A percentile compares a stretch with the other conserved stretches of the same genome.
Evolutionary conservation across 1,140 invertebrate species (phyloP).

Genomic region (Theocolax elegans): DNA sequence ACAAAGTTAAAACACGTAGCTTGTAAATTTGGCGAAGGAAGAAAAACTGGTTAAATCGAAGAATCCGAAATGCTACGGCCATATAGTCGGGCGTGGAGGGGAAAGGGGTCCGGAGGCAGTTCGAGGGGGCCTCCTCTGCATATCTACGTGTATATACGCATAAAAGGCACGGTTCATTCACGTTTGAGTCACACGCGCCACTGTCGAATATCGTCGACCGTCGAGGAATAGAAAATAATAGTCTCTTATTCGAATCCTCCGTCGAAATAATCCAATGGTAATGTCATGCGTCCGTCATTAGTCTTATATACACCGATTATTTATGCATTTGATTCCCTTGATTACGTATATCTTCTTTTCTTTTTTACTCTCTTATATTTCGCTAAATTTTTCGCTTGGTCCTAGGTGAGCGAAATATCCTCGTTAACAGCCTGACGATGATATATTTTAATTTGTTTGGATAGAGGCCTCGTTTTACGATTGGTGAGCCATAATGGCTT

Average conservation of each 20-base stretch:
- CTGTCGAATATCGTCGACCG: background rate
- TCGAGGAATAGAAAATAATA: background rate
- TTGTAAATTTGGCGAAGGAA: background rate
- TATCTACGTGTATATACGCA: background rate
- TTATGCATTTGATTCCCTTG: slow-evolving; percentile 19
- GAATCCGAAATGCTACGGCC: slow-evolving; percentile 13
- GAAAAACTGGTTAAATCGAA: slow-evolving; percentile 9
- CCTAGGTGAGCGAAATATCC: no score
- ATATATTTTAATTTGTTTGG: slow-evolving; percentile 14
- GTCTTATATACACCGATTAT: slow-evolving; percentile 2
- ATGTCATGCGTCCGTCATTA: slow-evolving; percentile 6
- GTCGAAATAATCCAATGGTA: slow-evolving; percentile 8
- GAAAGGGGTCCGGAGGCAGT: no score
- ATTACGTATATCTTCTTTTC: background rate
- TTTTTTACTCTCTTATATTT: background rate
- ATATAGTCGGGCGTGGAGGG: no score
- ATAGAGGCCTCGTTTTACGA: slow-evolving; percentile 10
- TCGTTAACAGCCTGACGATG: background rate
- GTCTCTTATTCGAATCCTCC: no score
- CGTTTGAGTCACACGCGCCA: slow-evolving; percentile 17
- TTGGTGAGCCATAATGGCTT: slow-evolving; percentile 20
- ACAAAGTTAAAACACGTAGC: background rate
- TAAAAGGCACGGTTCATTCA: background rate
- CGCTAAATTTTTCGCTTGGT: no score
- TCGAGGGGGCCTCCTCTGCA: background rate